phyloP scores from a whole-genome alignment of 1,140 invertebrate species.

The Gonatopus flavifemur region DNA sequence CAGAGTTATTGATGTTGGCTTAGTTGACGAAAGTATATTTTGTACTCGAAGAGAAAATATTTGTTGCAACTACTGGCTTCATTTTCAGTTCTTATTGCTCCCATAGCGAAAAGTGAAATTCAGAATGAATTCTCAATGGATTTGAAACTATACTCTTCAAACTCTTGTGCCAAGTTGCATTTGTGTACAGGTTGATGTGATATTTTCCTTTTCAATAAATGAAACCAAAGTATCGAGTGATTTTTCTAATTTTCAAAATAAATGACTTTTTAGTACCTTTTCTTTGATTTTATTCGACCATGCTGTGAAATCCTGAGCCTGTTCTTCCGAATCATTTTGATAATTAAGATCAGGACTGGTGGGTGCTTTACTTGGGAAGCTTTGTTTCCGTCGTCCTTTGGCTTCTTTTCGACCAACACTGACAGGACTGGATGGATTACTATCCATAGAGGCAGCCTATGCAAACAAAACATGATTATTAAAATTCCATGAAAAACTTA shows the following conservation, averaged over 20 bases:
- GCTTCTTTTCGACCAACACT: slow-evolving; percentile 56
- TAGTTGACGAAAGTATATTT: too few relatives aligned
- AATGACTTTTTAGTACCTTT: slow-evolving; percentile 29
- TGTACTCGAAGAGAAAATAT: too few relatives aligned
- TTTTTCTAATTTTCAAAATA: background rate
- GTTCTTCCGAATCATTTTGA: slow-evolving; percentile 51
- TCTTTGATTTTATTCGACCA: slow-evolving; percentile 51
- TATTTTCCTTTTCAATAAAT: too few relatives aligned
- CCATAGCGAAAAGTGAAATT: too few relatives aligned
- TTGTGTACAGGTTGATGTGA: too few relatives aligned
- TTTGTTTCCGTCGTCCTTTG: slow-evolving; percentile 71
- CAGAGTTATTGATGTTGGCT: too few relatives aligned
- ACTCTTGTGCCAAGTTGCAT: too few relatives aligned
- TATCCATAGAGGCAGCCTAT: slow-evolving; percentile 53
- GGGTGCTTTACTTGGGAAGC: slow-evolving; percentile 69
- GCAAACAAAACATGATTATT: background rate
- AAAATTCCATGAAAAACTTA: background rate
- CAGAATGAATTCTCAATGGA: too few relatives aligned
- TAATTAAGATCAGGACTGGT: slow-evolving; percentile 56
- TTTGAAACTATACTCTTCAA: too few relatives aligned
- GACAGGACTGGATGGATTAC: slow-evolving; percentile 56
- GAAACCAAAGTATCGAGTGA: background rate
- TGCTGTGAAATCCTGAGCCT: slow-evolving; percentile 53
- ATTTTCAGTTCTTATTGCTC: too few relatives aligned
- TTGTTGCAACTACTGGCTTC: too few relatives aligned